These are phyloP conservation scores for Neuroscelio doddi DNA, from an alignment of 2,888 invertebrate genomes.

Conservation along the genomic window DNA sequence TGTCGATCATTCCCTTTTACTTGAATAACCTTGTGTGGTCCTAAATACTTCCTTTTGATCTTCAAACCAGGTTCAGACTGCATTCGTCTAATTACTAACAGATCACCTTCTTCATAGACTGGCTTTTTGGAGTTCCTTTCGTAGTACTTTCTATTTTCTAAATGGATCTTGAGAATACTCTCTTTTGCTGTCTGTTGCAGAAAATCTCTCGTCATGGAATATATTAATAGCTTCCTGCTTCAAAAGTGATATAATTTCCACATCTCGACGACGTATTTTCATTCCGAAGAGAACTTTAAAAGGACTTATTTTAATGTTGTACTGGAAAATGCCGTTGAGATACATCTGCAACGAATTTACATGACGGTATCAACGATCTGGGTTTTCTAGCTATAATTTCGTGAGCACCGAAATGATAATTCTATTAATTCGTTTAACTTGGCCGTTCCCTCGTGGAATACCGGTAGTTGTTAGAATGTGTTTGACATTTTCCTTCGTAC, in stretches of 20 bases:
- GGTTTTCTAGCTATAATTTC: not conserved
- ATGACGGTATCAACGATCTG: not conserved
- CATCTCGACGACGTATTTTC: not conserved
- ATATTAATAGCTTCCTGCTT: too few relatives aligned
- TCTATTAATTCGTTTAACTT: constrained; percentile 15
- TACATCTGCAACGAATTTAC: not conserved
- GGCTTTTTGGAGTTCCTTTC: constrained; percentile 30
- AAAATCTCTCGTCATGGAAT: too few relatives aligned
- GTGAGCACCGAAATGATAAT: constrained; percentile 11
- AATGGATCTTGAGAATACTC: constrained; percentile 10
- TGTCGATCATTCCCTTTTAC: constrained; percentile 57
- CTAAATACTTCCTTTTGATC: constrained; percentile 58
- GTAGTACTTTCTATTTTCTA: constrained; percentile 10
- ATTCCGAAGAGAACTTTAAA: not conserved
- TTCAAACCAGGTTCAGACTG: constrained; percentile 63
- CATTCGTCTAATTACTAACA: constrained; percentile 61
- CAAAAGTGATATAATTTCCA: too few relatives aligned
- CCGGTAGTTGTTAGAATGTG: not conserved
- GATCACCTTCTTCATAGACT: constrained; percentile 26
- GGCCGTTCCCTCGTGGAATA: constrained; percentile 9
- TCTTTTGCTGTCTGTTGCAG: too few relatives aligned
- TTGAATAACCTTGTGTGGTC: constrained; percentile 56
- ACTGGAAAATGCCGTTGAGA: not conserved
- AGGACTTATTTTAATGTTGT: not conserved
- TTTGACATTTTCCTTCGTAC: not conserved